A percentile compares a stretch with the other conserved stretches of the same genome.
Evolutionary conservation across 2,888 invertebrate genomes (phyloP).

Genomic region (Apamea sordens): DNA sequence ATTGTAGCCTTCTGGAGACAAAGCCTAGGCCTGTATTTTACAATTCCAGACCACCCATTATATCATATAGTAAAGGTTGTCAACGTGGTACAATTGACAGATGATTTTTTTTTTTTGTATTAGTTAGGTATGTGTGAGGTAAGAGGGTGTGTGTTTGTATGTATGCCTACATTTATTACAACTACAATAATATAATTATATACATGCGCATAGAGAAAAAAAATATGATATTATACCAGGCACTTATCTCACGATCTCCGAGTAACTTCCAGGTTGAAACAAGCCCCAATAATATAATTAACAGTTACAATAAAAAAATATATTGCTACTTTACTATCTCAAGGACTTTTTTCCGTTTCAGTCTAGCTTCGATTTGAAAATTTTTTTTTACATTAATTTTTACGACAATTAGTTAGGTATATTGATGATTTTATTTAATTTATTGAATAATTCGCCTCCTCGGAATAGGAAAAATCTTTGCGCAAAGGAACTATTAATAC

Average conservation of each 20-base stretch:
- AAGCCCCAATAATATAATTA: background rate
- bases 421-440: background rate
- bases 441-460: background rate
- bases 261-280: background rate
- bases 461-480: background rate
- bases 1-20: background rate
- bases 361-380: background rate
- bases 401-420: background rate
- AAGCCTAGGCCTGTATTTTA: background rate
- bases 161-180: background rate
- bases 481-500: background rate
- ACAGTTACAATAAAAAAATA: background rate
- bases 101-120: no score
- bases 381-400: background rate
- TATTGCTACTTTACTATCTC: background rate
- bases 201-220: background rate
- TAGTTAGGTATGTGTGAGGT: no score
- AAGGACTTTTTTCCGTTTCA: background rate
- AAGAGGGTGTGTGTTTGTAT: background rate
- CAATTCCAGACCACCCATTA: background rate
- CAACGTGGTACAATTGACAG: no score
- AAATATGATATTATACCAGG: background rate
- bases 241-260: background rate
- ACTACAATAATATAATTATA: background rate
- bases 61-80: background rate